Evolutionary conservation across 2,797 vertebrate genomes (phyloP).

Genomic region (Scarus forsteni): DNA sequence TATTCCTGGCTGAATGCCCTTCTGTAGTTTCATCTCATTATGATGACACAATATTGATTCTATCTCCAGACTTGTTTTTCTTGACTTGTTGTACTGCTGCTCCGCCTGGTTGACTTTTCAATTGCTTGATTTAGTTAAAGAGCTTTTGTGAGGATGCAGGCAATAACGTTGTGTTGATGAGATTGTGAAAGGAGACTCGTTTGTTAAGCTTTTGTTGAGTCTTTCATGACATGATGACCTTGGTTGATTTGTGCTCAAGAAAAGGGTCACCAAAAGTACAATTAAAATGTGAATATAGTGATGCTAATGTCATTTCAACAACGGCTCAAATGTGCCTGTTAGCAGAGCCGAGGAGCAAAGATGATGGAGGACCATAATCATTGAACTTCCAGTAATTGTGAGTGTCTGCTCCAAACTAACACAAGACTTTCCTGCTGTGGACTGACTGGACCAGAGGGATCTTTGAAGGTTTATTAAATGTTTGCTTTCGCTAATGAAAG

Average conservation of each 20-base stretch:
- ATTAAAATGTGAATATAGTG: no score
- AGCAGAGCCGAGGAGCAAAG: no score
- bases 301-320: no score
- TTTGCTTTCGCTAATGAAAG: no score
- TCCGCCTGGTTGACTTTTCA: conserved; percentile 22
- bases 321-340: no score
- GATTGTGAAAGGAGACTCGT: neutral
- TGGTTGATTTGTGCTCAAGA: neutral
- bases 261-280: no score
- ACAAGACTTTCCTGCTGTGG: no score
- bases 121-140: conserved; percentile 14
- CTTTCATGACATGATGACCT: neutral
- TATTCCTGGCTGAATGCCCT: conserved; percentile 8
- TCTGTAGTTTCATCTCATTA: conserved; percentile 31
- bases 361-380: no score
- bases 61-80: conserved; percentile 34
- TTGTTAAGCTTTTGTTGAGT: neutral
- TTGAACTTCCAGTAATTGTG: no score
- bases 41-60: conserved; percentile 39
- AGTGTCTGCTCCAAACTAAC: no score
- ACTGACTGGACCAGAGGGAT: no score
- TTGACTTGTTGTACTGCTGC: conserved; percentile 1
- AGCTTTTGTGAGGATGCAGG: conserved; percentile 18
- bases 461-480: no score
- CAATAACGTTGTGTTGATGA: neutral